Evolutionary conservation across 1,140 invertebrate genomes (phyloP).

Genomic region (Pseudomyrmex dendroicus): DNA sequence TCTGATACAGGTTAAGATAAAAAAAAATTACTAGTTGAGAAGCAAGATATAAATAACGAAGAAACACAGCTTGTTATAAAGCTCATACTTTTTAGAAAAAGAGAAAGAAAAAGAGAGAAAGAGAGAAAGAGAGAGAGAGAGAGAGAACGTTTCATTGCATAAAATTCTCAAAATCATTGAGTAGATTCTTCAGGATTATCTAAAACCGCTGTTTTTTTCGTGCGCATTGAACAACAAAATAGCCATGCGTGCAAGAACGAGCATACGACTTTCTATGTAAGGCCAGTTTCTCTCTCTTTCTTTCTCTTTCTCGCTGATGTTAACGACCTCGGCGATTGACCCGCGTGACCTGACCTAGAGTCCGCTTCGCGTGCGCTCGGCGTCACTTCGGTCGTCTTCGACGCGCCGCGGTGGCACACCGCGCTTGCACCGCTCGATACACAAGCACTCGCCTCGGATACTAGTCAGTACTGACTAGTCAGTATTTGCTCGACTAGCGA

Average conservation of each 20-base stretch:
- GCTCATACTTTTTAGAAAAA: too few species aligned
- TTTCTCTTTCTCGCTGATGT: slow-evolving; percentile 58
- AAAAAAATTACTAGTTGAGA: too few species aligned
- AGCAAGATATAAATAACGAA: too few species aligned
- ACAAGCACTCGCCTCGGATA: slow-evolving; percentile 5
- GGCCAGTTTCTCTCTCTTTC: slow-evolving; percentile 54
- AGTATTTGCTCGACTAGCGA: slow-evolving; percentile 45
- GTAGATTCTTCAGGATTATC: slow-evolving; percentile 19
- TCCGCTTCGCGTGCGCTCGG: slow-evolving; percentile 65
- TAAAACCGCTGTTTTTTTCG: not conserved
- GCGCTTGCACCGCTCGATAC: slow-evolving; percentile 66
- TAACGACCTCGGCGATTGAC: slow-evolving; percentile 80
- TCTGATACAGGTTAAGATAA: too few species aligned
- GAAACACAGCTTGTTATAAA: too few species aligned
- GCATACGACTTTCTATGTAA: slow-evolving; percentile 10
- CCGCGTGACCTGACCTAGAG: slow-evolving; percentile 80
- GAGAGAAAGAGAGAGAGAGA: not conserved
- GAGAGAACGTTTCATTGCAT: not conserved
- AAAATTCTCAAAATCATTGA: slow-evolving; percentile 2
- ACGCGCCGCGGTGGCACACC: slow-evolving; percentile 12
- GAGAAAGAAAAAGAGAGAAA: not conserved
- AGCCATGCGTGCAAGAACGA: not conserved
- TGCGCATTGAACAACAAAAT: not conserved
- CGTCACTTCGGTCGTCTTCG: slow-evolving; percentile 32
- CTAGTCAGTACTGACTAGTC: slow-evolving; percentile 39